A percentile compares a stretch with the other conserved stretches of the same genome.
These are phyloP conservation scores for Eupsilia transversa DNA, from an alignment of 2,888 invertebrate species.

Conservation along the genomic window DNA sequence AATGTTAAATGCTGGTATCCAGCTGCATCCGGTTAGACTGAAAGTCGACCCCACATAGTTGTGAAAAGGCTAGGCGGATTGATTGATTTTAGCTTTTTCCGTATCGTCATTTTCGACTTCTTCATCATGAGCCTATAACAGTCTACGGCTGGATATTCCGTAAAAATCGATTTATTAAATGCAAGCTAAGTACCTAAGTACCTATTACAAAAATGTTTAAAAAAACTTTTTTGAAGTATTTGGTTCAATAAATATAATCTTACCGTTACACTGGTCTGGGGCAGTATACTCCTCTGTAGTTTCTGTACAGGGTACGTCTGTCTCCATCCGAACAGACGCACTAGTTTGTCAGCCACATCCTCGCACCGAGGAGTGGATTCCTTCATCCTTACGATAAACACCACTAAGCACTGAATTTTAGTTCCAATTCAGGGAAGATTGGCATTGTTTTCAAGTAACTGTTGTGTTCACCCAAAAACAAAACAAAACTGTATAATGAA, in stretches of 20 bases:
- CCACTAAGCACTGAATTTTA: conserved; percentile 61
- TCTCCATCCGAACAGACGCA: conserved; percentile 94
- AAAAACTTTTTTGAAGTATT: neutral
- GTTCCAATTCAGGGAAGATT: conserved; percentile 48
- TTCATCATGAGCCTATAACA: neutral
- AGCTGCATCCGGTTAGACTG: no score
- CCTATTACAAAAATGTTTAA: neutral
- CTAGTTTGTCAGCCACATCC: conserved; percentile 94
- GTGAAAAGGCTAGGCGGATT: no score
- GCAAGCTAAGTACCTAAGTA: no score
- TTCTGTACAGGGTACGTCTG: conserved; percentile 95
- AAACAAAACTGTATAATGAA: conserved; percentile 16
- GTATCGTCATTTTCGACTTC: neutral
- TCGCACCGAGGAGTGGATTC: conserved; percentile 93
- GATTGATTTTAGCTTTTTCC: neutral
- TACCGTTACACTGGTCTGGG: conserved; percentile 77
- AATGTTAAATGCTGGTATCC: no score
- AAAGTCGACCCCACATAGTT: no score
- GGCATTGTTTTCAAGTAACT: conserved; percentile 56
- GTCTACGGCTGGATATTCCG: neutral
- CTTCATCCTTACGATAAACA: conserved; percentile 85
- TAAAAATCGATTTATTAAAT: neutral
- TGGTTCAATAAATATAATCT: conserved; percentile 32
- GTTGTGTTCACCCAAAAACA: conserved; percentile 48
- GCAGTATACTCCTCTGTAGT: conserved; percentile 91